Evolutionary conservation across 37 sponge, comb jelly and placozoan genomes (phyloP).

Genomic region (Axinella damicornis): DNA sequence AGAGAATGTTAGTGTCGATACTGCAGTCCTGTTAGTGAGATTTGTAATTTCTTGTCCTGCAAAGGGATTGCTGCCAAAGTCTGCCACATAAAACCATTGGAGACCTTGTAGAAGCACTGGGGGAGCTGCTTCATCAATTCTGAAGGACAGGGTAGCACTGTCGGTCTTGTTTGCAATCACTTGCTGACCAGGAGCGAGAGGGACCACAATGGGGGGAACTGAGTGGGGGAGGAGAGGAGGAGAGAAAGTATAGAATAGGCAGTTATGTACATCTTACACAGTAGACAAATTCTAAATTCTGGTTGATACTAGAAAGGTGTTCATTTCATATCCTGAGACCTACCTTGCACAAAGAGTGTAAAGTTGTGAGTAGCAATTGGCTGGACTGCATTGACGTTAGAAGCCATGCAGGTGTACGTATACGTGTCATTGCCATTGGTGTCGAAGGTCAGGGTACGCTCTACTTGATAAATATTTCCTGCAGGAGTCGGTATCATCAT

Average conservation of each 20-base stretch:
- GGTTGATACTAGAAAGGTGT: no score
- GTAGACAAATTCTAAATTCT: no score
- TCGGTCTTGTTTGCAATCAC: conserved; percentile 20
- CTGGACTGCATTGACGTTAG: conserved; percentile 8
- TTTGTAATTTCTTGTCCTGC: conserved; percentile 41
- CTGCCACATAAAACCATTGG: conserved; percentile 55
- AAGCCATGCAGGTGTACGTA: conserved; percentile 52
- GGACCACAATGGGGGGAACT: conserved; percentile 73
- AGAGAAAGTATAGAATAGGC: no score
- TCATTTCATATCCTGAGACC: no score
- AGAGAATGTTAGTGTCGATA: conserved; percentile 25
- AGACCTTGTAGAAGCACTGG: conserved; percentile 25
- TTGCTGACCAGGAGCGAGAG: conserved; percentile 7
- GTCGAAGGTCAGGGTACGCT: not conserved
- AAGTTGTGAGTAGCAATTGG: not conserved
- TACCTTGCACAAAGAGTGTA: conserved; percentile 48
- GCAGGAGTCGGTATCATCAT: no score
- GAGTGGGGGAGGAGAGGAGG: not conserved
- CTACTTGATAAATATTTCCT: no score
- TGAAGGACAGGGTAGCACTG: conserved; percentile 33
- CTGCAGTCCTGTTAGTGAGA: conserved; percentile 25
- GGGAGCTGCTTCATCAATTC: conserved; percentile 56
- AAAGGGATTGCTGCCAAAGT: no score
- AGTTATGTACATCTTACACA: no score
- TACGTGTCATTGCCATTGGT: conserved; percentile 43